Base-by-base conservation (phyloP, 2,113 vertebrate genomes). In the Apodemus sylvaticus region DNA sequence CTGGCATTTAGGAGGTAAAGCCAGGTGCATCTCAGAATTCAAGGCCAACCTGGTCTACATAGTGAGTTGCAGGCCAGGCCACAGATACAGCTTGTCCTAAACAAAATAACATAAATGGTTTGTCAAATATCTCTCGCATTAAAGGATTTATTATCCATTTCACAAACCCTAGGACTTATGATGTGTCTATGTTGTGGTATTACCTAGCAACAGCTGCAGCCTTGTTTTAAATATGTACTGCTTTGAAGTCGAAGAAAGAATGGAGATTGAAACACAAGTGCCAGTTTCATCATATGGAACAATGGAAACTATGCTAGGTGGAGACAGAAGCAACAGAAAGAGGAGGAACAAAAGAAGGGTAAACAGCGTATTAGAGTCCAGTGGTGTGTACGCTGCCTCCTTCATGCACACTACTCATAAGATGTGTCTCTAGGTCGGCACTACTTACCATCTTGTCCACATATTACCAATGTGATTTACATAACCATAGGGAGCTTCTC, bases 161-260 rank as follows among this genome's bases (percentile, higher is more conserved):
- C 64, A 93, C 70, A 97, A 78, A 95, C 14, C 36, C 92, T 88
- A 93, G 78, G 60, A 94, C 42, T 68, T 95, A 81, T 5, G 62
- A 60, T 85, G 89, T 62, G 55, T 42, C 81, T 62, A 9, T 83
- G 68, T 68, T 90, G 87, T 26, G 12, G 58, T 60, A 74, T 48
- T 89, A 92, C 91, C 64, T 92, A 92, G 55, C 34, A 89, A 93
- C 70, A 95, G 55, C 79, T 55, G 39, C 6, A 31, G 45, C 36
- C 83, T 91, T 12, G 71, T 92, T 92, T 93, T 79, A 94, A 94
- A 36, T 85, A 34, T 24, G 0, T 10, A 34, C 42, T 81, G 39
- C 31, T 93, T 86, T 90, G 45, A 73, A 91, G 87, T 87, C 51
- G 64, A 86, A 58, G 29, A 87, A 93, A 81, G 39, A 29, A 10